Conservation (phyloP, 23 tunicate species). For the Halocynthia aurantium region DNA sequence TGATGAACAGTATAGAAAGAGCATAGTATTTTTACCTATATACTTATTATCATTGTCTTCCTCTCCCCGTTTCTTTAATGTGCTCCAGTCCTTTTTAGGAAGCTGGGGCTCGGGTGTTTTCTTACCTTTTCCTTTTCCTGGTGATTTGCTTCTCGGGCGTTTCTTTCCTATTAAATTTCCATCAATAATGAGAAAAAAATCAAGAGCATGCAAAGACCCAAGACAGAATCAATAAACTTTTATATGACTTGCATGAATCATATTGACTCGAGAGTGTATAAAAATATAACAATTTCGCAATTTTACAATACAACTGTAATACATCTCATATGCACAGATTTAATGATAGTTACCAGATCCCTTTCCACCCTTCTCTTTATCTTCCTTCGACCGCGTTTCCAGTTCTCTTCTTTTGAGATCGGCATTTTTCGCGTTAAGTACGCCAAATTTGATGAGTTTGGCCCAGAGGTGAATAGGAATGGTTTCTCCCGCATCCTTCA, state of each 20-base stretch:
- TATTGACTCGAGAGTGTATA: too few relatives aligned
- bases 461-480: conserved; percentile 85
- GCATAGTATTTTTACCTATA: conserved; percentile 36
- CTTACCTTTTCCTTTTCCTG: conserved; percentile 74
- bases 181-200: not conserved
- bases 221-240: too few relatives aligned
- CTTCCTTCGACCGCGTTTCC: conserved; percentile 42
- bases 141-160: conserved; percentile 78
- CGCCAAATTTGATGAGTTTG: conserved; percentile 75
- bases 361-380: conserved; percentile 59
- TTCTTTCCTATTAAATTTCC: conserved; percentile 40
- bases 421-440: conserved; percentile 52
- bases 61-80: conserved; percentile 76
- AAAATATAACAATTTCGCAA: too few relatives aligned
- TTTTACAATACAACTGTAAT: too few relatives aligned
- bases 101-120: conserved; percentile 78
- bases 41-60: conserved; percentile 62
- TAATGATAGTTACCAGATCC: conserved; percentile 43
- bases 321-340: too few relatives aligned
- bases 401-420: conserved; percentile 57
- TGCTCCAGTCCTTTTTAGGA: conserved; percentile 90
- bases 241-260: too few relatives aligned
- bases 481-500: conserved; percentile 53
- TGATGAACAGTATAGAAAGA: too few relatives aligned
- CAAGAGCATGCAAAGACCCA: not conserved